Conservation (phyloP, 2,888 invertebrate genomes). For the Hypomecis atomaria region DNA sequence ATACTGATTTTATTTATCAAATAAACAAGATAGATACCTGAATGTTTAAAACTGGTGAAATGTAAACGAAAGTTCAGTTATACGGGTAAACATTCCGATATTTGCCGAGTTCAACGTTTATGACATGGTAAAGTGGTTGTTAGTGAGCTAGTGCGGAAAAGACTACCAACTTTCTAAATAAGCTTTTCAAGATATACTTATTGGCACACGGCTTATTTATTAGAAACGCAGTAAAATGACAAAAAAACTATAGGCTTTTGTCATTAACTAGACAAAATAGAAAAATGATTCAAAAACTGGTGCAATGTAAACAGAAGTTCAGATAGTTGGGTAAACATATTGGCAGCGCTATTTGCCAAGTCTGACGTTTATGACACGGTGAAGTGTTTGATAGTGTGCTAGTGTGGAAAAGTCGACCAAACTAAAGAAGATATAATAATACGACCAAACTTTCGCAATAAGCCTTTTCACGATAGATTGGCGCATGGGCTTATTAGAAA, state of each 20-base stretch:
- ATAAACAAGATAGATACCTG: too few relatives aligned
- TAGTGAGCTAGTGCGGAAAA: too few relatives aligned
- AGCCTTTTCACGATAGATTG: neutral
- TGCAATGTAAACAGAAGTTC: slow-evolving; percentile 13
- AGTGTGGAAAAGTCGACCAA: slow-evolving; percentile 4
- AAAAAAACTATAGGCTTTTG: too few relatives aligned
- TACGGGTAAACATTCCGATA: neutral
- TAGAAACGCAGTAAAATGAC: too few relatives aligned
- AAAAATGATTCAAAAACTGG: too few relatives aligned
- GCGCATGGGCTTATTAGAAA: neutral
- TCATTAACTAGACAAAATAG: too few relatives aligned
- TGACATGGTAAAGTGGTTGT: slow-evolving; percentile 6
- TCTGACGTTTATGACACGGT: slow-evolving; percentile 2
- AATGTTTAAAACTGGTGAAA: too few relatives aligned
- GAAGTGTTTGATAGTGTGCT: slow-evolving; percentile 8
- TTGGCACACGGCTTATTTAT: too few relatives aligned
- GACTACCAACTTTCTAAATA: too few relatives aligned
- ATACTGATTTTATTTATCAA: too few relatives aligned
- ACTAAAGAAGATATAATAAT: too few relatives aligned
- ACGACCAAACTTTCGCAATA: slow-evolving; percentile 4
- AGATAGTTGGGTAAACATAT: slow-evolving; percentile 2
- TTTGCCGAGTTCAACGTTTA: slow-evolving; percentile 4
- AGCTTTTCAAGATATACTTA: too few relatives aligned
- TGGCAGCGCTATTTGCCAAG: slow-evolving; percentile 2
- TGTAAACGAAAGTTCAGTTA: slow-evolving; percentile 10